A percentile compares a stretch with the other conserved stretches of the same genome.
Conservation (phyloP, 1,140 invertebrate genomes). For the Pseudachorutes palmiensis region DNA sequence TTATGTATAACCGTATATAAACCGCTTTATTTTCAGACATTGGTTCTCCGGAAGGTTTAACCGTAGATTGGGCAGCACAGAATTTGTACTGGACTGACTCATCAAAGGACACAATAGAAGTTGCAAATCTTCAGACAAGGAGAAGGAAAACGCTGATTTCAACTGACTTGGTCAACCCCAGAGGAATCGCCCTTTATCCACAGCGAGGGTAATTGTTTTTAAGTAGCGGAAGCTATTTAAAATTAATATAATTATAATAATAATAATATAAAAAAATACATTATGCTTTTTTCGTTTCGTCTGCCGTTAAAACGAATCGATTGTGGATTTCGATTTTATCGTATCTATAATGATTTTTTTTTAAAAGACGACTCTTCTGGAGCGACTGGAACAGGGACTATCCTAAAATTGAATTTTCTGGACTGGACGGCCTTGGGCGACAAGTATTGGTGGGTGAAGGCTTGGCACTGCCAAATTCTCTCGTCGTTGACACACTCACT, state of each 20-base stretch:
- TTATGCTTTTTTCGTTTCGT: too few species aligned
- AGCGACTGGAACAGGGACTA: constrained; percentile 87
- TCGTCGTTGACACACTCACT: constrained; percentile 59
- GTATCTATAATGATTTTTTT: constrained; percentile 16
- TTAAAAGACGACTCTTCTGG: constrained; percentile 84
- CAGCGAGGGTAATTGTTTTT: constrained; percentile 61
- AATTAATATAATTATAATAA: too few species aligned
- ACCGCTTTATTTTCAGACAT: constrained; percentile 53
- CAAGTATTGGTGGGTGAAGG: constrained; percentile 47
- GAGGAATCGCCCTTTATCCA: constrained; percentile 90
- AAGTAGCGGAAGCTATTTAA: too few species aligned
- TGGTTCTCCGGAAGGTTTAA: constrained; percentile 81
- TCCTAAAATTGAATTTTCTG: constrained; percentile 87
- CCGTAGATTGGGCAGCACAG: constrained; percentile 82
- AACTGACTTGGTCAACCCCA: constrained; percentile 73
- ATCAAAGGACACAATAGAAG: constrained; percentile 75
- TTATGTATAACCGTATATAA: not conserved
- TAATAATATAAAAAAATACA: too few species aligned
- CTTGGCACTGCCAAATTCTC: constrained; percentile 54
- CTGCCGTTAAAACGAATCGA: too few species aligned
- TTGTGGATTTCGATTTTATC: not conserved
- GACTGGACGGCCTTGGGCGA: constrained; percentile 81
- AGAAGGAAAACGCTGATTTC: constrained; percentile 65
- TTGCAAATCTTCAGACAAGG: constrained; percentile 73
- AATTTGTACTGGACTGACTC: constrained; percentile 97